Evolutionary conservation across 2,113 vertebrate species (phyloP), one percentile per base, ranked within the genome.

Genomic region (Phalacrocorax pelagicus): DNA sequence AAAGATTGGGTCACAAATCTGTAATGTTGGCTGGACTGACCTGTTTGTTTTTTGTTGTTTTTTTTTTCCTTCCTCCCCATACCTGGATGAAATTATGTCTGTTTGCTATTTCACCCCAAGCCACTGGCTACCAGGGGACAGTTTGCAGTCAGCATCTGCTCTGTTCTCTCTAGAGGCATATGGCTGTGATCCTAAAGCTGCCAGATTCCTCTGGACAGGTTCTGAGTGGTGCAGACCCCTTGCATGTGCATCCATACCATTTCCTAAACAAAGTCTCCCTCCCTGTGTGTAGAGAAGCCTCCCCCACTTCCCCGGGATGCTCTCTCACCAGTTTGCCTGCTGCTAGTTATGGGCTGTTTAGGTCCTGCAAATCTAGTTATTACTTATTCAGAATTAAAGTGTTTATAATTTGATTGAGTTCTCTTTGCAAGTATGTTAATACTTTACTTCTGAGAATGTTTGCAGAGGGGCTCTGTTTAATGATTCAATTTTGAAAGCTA

Each of bases 401-500:
- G 26, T 23, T 87, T 72, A 24, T 75, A 44, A 82, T 92, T 78
- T 75, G 69, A 86, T 74, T 0, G 12, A 81, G 78, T 65, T 96
- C 21, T 7, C 34, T 75, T 90, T 0, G 1, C 7, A 34, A 80
- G 30, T 69, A 58, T 3, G 2, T 75, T 82, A 93, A 77, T 73
- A 51, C 17, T 44, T 91, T 46, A 69, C 12, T 91, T 93, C 23
- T 72, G 65, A 81, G 21, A 82, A 29, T 55, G 19, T 86, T 94
- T 92, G 85, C 75, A 74, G 90, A 73, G 72, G 11, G 36, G 8
- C 8, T 94, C 29, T 83, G 29, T 81, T 92, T 66, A 81, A 83
- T 61, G 24, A 71, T 95, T 95, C 51, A 15, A 38, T 88, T 88
- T 94, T 86, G 74, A 88, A 91, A 93, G 54, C 32, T 90, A 94